phyloP scores from a whole-genome alignment of 2,113 vertebrate species.

The Seriola dumerili region DNA sequence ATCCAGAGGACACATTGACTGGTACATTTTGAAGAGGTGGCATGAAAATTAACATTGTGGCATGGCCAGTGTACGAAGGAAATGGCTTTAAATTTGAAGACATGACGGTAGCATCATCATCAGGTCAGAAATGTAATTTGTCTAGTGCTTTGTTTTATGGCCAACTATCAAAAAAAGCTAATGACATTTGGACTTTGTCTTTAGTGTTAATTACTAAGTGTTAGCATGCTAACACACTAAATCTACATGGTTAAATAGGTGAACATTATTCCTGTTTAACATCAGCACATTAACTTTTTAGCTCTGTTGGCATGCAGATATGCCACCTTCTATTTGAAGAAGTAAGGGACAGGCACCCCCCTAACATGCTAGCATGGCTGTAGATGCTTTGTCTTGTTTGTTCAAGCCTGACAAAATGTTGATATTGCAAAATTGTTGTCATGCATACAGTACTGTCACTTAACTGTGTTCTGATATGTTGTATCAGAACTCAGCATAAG shows the following conservation, averaged over 20 bases:
- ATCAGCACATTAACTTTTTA: neutral
- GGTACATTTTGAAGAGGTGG: neutral
- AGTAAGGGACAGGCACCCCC: no score
- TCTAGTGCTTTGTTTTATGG: neutral
- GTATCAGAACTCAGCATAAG: neutral
- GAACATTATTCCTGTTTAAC: neutral
- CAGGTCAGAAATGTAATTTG: no score
- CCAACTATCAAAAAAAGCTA: neutral
- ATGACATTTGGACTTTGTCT: no score
- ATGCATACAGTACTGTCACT: neutral
- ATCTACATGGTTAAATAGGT: no score
- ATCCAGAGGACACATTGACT: neutral
- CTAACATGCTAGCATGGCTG: neutral
- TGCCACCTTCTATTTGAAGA: no score
- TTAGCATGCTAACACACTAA: no score
- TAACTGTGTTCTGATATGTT: conserved; percentile 1
- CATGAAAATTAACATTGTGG: neutral
- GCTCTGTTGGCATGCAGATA: no score
- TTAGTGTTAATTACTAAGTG: no score
- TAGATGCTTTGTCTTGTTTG: neutral
- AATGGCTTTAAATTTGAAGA: no score
- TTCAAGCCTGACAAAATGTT: neutral
- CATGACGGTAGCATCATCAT: neutral
- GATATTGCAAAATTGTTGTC: neutral
- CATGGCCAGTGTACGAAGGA: neutral